Base-by-base conservation (phyloP, 37 sponge, comb jelly and placozoan genomes). In the Dysidea cf. avara region DNA sequence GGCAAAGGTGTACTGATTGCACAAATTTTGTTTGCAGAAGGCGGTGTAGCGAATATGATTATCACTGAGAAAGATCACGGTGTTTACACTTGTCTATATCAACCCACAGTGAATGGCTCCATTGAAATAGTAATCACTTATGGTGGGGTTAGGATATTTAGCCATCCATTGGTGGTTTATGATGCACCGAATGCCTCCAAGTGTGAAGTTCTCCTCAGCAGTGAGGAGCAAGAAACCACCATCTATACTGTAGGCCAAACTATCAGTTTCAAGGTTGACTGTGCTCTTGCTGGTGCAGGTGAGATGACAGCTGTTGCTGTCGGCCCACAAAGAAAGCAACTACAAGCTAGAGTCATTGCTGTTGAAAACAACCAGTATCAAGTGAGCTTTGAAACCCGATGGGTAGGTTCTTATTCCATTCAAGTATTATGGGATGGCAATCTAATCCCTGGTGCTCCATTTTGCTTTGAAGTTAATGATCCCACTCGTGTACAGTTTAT, bases 221-320 rank as follows among this genome's bases (percentile, higher is more conserved):
- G 9, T 12, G 46, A 5, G 9, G 46, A 43, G 9, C 46, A 43
- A 43, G 46, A 43, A 43, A 56, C 64, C 12, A 56, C 64, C 12
- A 64, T 68, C 18, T 51, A 85, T 31, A 54, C 86, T 6, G 51
- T 72, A 17, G 64, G 72, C 3, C 34, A 77, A 1, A 76, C 68
- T 28, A 65, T 36, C 20, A 33, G 53, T 38, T 81, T 88, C 66
- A 56, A 48, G 12, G 84, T 94, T 16, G 54, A 86, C 64, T 82
- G 84, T 3, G 38, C 47, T 5, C 46, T 74, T 22, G 84, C 88
- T 34, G 95, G 95, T 7, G 78, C 83, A 22, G 91, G 95, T 1
- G 69, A 82, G 70, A 81, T 94, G 3, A 18, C 65, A 43, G 46
- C 46, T 43, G 46, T 43, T 43, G 46, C 46, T 12, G 46, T 9